Evolutionary conservation across 2,888 invertebrate genomes (phyloP).

Genomic region (Plebejus argus): DNA sequence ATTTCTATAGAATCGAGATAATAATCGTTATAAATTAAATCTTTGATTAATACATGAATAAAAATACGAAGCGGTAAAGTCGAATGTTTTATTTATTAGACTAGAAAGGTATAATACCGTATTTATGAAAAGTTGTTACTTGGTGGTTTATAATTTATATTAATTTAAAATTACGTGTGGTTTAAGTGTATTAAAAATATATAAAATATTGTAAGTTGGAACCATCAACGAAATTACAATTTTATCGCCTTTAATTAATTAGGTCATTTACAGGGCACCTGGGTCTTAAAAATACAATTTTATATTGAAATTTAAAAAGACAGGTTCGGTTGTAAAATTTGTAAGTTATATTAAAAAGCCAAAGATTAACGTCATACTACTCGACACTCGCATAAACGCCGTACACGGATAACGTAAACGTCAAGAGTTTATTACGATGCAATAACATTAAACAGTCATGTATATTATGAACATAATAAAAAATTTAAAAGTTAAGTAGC

Average conservation of each 20-base stretch:
- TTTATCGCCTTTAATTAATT: neutral
- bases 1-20: constrained; percentile 21
- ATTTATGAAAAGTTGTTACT: neutral
- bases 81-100: constrained; percentile 6
- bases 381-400: too few relatives aligned
- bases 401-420: neutral
- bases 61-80: constrained; percentile 3
- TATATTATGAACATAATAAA: neutral
- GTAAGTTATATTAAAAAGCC: neutral
- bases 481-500: neutral
- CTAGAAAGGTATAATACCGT: neutral
- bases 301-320: neutral
- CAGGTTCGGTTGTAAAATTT: constrained; percentile 11
- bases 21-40: constrained; percentile 14
- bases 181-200: neutral
- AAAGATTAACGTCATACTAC: neutral
- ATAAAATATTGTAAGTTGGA: neutral
- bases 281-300: neutral
- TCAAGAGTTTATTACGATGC: neutral
- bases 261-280: neutral
- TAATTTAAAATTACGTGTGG: too few relatives aligned
- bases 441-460: neutral
- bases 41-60: constrained; percentile 8
- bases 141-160: neutral
- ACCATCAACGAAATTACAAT: neutral